Conservation (phyloP, 2,113 vertebrate genomes). For the rabbit (Oryctolagus cuniculus) region DNA sequence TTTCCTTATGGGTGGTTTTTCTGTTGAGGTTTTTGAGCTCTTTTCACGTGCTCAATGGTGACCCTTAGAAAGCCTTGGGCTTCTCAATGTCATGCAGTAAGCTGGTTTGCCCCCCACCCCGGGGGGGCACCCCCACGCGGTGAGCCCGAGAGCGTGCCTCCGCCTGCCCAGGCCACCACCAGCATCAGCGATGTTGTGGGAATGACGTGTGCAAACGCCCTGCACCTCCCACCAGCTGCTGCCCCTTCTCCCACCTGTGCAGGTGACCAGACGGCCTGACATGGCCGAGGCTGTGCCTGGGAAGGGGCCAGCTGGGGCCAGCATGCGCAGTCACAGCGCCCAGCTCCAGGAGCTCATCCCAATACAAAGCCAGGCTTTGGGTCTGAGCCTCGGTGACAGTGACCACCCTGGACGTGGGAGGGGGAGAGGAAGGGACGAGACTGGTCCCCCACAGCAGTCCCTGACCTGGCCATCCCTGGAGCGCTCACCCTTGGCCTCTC, state of each 20-base stretch:
- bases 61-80: background rate
- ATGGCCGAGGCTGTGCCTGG: slow-evolving; percentile 40
- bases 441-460: background rate
- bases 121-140: background rate
- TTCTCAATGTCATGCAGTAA: background rate
- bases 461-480: background rate
- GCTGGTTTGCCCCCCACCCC: too few species aligned
- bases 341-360: slow-evolving; percentile 12
- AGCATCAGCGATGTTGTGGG: background rate
- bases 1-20: too few species aligned
- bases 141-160: background rate
- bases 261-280: background rate
- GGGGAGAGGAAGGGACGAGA: background rate
- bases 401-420: background rate
- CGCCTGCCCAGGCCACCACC: background rate
- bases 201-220: background rate
- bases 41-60: too few species aligned
- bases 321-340: slow-evolving; percentile 35
- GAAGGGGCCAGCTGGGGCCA: background rate
- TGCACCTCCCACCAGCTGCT: background rate
- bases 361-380: slow-evolving; percentile 15
- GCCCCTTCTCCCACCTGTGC: background rate
- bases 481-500: background rate
- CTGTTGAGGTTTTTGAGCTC: too few species aligned
- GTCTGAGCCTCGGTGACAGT: background rate